A percentile compares a stretch with the other conserved stretches of the same genome.
phyloP scores from a whole-genome alignment of 2,888 invertebrate genomes.

The Pseudococcus longispinus region DNA sequence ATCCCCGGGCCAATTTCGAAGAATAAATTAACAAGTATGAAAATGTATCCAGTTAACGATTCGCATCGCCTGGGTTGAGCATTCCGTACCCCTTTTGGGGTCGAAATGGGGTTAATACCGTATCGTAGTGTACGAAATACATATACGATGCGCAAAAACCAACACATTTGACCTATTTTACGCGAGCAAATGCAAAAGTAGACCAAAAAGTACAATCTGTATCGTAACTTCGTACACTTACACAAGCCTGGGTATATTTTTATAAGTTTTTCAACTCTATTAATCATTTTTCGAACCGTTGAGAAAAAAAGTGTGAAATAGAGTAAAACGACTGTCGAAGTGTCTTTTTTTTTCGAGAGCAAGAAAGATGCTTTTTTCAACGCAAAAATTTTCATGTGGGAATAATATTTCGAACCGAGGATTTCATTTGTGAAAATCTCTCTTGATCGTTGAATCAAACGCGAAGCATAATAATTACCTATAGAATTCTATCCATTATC shows the following conservation, averaged over 20 bases:
- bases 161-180: background rate
- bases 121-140: background rate
- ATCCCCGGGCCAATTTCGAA: too few species aligned
- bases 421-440: background rate
- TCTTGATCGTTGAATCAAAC: background rate
- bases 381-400: background rate
- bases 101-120: background rate
- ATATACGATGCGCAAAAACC: background rate
- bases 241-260: background rate
- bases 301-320: background rate
- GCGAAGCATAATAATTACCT: background rate
- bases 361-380: background rate
- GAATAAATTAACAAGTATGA: background rate
- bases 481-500: background rate
- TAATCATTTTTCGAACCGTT: background rate
- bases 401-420: background rate
- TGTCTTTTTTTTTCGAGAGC: background rate
- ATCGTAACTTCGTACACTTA: background rate
- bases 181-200: background rate
- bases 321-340: background rate
- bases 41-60: background rate
- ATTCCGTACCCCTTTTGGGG: background rate
- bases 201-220: background rate
- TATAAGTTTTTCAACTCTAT: background rate
- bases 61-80: background rate